These are phyloP conservation scores for Agrypnus murinus DNA, from an alignment of 2,888 invertebrate genomes.

Conservation along the genomic window DNA sequence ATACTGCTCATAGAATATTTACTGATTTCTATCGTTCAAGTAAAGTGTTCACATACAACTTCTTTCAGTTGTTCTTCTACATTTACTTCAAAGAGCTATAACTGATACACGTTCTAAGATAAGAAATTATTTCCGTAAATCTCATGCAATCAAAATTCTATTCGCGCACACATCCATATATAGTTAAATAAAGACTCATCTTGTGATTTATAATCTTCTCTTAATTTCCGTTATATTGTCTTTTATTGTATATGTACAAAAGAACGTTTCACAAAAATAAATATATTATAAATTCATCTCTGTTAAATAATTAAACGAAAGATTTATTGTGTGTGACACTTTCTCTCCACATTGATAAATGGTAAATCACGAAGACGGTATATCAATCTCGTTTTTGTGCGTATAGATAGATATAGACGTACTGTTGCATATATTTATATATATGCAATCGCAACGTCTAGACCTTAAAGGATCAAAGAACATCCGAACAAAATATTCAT, in stretches of 20 bases:
- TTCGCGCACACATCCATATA: no score
- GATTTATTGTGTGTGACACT: constrained; percentile 22
- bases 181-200: neutral
- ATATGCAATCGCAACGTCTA: constrained; percentile 8
- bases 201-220: constrained; percentile 2
- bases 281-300: constrained; percentile 3
- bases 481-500: neutral
- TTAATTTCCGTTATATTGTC: constrained; percentile 7
- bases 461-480: constrained; percentile 9
- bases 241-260: neutral
- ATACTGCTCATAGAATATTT: neutral
- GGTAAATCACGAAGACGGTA: neutral
- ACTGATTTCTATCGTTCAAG: neutral
- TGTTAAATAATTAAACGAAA: constrained; percentile 13
- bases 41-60: neutral
- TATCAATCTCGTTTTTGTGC: constrained; percentile 20
- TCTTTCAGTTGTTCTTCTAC: neutral
- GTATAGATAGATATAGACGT: neutral
- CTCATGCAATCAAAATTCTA: constrained; percentile 10
- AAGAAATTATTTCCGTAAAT: constrained; percentile 15
- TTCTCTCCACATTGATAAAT: constrained; percentile 14
- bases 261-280: neutral
- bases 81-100: neutral
- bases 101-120: constrained; percentile 3
- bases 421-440: no score